Percentiles rank a stretch among this genome's conserved stretches.
Evolutionary conservation across 2,113 vertebrate species (phyloP).

Genomic region (Pyrgilauda ruficollis): DNA sequence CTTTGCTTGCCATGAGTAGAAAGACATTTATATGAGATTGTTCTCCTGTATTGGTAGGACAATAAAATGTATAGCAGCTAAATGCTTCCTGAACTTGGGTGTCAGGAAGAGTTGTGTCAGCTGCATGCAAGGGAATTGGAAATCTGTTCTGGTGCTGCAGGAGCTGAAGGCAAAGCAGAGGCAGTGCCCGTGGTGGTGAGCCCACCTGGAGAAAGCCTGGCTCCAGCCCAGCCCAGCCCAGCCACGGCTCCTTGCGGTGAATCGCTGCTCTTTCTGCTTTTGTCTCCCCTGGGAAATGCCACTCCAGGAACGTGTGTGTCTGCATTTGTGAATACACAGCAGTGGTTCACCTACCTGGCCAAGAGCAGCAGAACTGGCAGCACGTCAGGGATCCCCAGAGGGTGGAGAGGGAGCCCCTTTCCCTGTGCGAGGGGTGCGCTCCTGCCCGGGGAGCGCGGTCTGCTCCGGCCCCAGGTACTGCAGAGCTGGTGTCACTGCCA

Average conservation of each 20-base stretch:
- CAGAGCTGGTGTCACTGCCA: not conserved
- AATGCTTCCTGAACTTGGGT: not conserved
- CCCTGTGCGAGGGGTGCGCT: not conserved
- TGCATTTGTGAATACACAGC: not conserved
- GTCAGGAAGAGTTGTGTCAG: not conserved
- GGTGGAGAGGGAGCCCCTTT: accelerated
- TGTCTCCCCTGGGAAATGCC: not conserved
- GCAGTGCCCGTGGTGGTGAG: not conserved
- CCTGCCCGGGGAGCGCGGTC: accelerated
- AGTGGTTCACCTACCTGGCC: not conserved
- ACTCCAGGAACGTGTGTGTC: not conserved
- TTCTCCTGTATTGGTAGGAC: not conserved
- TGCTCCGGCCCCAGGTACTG: not conserved
- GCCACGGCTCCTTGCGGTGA: accelerated
- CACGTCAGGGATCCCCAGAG: accelerated
- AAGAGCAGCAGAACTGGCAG: not conserved
- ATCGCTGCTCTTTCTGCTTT: accelerated
- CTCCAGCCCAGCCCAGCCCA: not conserved
- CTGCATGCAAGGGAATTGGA: not conserved
- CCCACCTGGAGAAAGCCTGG: not conserved
- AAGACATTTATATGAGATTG: not conserved
- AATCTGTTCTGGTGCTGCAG: not conserved
- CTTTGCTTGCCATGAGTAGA: not conserved
- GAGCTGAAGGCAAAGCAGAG: not conserved
- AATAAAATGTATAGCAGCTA: not conserved